Evolutionary conservation across 2,113 vertebrate species (phyloP).

Genomic region (Corvus moneduloides): DNA sequence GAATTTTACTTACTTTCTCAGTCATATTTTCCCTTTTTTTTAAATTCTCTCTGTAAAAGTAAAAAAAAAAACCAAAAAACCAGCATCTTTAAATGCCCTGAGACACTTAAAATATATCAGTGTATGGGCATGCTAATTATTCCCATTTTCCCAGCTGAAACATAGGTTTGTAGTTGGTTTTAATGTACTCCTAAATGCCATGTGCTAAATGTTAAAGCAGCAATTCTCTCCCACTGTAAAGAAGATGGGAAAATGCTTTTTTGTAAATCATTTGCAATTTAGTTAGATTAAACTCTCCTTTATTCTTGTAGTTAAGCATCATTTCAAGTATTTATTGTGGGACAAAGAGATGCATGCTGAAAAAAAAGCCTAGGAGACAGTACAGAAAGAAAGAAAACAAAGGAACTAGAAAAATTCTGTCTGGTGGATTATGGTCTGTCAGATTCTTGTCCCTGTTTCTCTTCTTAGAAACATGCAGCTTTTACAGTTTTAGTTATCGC

Average conservation of each 20-base stretch:
- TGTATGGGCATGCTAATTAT: neutral
- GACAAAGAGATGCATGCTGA: neutral
- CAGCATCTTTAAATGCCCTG: neutral
- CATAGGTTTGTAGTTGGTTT: neutral
- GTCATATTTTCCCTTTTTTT: neutral
- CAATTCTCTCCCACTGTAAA: slow-evolving; percentile 8
- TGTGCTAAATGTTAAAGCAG: neutral
- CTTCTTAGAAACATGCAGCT: neutral
- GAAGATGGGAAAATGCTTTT: neutral
- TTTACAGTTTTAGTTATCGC: neutral
- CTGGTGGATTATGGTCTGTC: neutral
- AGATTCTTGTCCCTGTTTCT: neutral
- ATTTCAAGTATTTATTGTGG: slow-evolving; percentile 1
- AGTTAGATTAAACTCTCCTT: neutral
- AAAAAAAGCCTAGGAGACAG: neutral
- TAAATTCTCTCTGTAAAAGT: neutral
- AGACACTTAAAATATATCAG: neutral
- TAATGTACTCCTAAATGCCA: slow-evolving; percentile 9
- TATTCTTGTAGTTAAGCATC: neutral
- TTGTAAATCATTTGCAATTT: slow-evolving; percentile 29
- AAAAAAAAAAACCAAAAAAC: neutral
- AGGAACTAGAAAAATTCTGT: neutral
- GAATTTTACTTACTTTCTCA: neutral
- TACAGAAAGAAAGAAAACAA: neutral
- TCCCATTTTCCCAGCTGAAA: slow-evolving; percentile 1